Evolutionary conservation across 2,888 invertebrate species (phyloP).

Genomic region (Tuberolachnus salignus): DNA sequence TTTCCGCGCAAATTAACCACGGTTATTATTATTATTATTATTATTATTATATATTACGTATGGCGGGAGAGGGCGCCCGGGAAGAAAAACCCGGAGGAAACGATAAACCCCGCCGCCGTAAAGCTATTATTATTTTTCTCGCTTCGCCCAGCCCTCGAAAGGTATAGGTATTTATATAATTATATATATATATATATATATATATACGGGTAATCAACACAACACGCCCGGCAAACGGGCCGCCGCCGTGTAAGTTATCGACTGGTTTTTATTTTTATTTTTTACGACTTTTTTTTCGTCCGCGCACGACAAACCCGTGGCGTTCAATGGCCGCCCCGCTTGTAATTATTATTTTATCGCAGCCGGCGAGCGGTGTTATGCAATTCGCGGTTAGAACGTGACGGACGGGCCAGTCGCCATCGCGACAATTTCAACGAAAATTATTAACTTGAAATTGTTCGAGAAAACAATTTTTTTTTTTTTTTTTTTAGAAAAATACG

Average conservation of each 20-base stretch:
- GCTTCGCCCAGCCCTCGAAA: neutral
- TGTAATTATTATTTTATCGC: constrained; percentile 7
- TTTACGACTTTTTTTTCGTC: constrained; percentile 51
- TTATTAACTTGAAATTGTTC: too few relatives aligned
- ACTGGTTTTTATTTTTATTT: too few relatives aligned
- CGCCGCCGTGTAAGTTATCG: constrained; percentile 47
- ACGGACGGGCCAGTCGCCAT: too few relatives aligned
- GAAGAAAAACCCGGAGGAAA: constrained; percentile 40
- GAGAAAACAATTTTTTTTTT: too few relatives aligned
- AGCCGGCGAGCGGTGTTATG: neutral
- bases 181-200: too few relatives aligned
- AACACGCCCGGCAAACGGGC: constrained; percentile 27
- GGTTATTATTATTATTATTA: too few relatives aligned
- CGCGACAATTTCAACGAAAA: too few relatives aligned
- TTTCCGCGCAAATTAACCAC: constrained; percentile 50
- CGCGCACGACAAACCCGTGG: constrained; percentile 6
- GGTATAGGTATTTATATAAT: too few relatives aligned
- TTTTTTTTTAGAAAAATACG: too few relatives aligned
- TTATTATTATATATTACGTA: too few relatives aligned
- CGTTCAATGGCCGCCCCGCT: constrained; percentile 23
- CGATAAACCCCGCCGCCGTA: constrained; percentile 32
- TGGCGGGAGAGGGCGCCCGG: neutral
- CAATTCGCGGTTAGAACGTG: too few relatives aligned
- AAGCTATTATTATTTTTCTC: constrained; percentile 48
- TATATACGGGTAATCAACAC: constrained; percentile 24